These are phyloP conservation scores for Leptopilina boulardi DNA, from an alignment of 1,140 invertebrate genomes.

Conservation along the genomic window DNA sequence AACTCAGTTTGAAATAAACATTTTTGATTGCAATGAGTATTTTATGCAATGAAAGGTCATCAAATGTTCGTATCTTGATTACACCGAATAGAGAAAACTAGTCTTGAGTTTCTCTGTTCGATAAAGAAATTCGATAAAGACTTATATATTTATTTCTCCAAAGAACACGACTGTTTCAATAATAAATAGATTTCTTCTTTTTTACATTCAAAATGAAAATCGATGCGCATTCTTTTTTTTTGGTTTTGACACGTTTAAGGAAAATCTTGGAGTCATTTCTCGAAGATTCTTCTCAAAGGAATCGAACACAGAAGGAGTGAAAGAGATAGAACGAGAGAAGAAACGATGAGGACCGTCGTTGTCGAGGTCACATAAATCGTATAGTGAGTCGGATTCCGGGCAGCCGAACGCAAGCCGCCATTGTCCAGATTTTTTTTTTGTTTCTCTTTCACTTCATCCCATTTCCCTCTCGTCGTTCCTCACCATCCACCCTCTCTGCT, in stretches of 20 bases:
- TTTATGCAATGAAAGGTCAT: conserved; percentile 22
- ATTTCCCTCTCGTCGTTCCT: conserved; percentile 44
- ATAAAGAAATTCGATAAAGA: not conserved
- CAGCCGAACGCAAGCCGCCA: conserved; percentile 68
- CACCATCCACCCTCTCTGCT: conserved; percentile 48
- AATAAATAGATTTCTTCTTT: not conserved
- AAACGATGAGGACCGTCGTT: conserved; percentile 48
- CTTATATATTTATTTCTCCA: not conserved
- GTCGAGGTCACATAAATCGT: conserved; percentile 70
- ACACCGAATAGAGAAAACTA: conserved; percentile 17
- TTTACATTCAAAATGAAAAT: no score
- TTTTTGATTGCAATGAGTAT: not conserved
- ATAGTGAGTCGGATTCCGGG: conserved; percentile 69
- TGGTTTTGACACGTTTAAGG: not conserved
- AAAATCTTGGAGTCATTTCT: conserved; percentile 16
- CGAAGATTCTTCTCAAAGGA: conserved; percentile 22
- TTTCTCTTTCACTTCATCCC: conserved; percentile 42
- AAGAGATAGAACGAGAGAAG: conserved; percentile 41
- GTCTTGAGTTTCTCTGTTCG: not conserved
- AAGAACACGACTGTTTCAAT: not conserved
- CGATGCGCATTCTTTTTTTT: not conserved
- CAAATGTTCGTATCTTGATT: conserved; percentile 12
- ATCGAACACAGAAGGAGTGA: conserved; percentile 20
- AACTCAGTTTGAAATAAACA: not conserved
- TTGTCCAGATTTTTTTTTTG: conserved; percentile 69